Evolutionary conservation across 2,113 vertebrate genomes (phyloP).

Genomic region (Bagarius yarrelli): DNA sequence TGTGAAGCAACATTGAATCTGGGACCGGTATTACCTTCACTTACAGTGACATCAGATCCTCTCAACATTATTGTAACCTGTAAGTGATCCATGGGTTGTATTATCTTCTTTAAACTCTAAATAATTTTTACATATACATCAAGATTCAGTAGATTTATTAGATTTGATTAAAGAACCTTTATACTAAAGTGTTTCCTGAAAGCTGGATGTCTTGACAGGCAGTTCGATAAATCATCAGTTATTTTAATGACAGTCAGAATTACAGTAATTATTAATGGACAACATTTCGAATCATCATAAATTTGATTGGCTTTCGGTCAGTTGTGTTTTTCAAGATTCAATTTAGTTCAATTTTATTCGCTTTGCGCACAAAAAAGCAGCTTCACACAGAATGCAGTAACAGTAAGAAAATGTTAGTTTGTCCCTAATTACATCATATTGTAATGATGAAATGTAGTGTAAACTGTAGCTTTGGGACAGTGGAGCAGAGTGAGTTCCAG

Average conservation of each 20-base stretch:
- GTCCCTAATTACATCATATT: too few species aligned
- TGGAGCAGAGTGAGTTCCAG: too few species aligned
- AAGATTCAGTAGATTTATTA: neutral
- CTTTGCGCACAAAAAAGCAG: too few species aligned
- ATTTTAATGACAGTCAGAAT: neutral
- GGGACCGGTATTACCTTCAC: slow-evolving; percentile 31
- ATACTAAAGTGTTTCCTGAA: too few species aligned
- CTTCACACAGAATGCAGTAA: too few species aligned
- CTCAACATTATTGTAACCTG: slow-evolving; percentile 48
- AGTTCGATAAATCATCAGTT: neutral
- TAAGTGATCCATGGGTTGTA: slow-evolving; percentile 46
- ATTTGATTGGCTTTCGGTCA: too few species aligned
- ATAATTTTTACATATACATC: neutral
- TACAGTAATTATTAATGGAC: neutral
- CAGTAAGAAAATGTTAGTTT: too few species aligned
- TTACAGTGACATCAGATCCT: slow-evolving; percentile 30
- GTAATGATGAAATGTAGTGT: too few species aligned
- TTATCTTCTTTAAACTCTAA: neutral
- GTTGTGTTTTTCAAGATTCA: too few species aligned
- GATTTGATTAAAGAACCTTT: neutral
- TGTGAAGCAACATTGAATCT: slow-evolving; percentile 59
- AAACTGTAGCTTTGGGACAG: too few species aligned
- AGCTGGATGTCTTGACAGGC: neutral
- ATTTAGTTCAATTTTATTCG: too few species aligned
- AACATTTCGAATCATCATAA: neutral